These are phyloP conservation scores for Acrobasis repandana DNA, from an alignment of 2,888 invertebrate genomes.

Conservation along the genomic window DNA sequence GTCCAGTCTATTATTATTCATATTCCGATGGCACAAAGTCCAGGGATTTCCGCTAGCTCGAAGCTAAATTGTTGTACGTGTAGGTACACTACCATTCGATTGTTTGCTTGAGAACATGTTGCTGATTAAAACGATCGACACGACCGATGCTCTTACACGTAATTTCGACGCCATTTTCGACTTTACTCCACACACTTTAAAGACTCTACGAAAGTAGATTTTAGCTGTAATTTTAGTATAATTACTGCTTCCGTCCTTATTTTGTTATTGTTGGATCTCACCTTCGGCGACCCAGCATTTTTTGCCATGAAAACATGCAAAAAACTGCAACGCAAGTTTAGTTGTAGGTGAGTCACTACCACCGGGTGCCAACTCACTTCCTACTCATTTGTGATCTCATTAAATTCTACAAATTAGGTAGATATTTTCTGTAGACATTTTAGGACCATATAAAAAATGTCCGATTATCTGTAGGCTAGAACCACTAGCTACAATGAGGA, in stretches of 20 bases:
- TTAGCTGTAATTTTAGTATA: conserved; percentile 36
- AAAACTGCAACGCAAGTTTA: conserved; percentile 35
- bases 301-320: conserved; percentile 38
- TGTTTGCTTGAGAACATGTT: conserved; percentile 30
- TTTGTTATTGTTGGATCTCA: conserved; percentile 43
- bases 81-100: conserved; percentile 23
- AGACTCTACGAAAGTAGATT: conserved; percentile 29
- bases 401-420: neutral
- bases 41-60: conserved; percentile 13
- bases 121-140: conserved; percentile 19
- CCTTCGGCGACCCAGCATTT: conserved; percentile 40
- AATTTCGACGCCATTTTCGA: conserved; percentile 2
- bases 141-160: neutral
- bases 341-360: conserved; percentile 25
- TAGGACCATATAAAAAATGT: too few relatives aligned
- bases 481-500: too few relatives aligned
- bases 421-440: too few relatives aligned
- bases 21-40: neutral
- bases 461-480: too few relatives aligned
- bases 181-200: conserved; percentile 8
- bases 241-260: conserved; percentile 64
- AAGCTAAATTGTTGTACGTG: conserved; percentile 6
- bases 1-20: too few relatives aligned
- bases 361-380: conserved; percentile 19
- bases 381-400: conserved; percentile 10